Base-by-base conservation (phyloP, 1,140 invertebrate genomes). In the Cataglyphis hispanica region DNA sequence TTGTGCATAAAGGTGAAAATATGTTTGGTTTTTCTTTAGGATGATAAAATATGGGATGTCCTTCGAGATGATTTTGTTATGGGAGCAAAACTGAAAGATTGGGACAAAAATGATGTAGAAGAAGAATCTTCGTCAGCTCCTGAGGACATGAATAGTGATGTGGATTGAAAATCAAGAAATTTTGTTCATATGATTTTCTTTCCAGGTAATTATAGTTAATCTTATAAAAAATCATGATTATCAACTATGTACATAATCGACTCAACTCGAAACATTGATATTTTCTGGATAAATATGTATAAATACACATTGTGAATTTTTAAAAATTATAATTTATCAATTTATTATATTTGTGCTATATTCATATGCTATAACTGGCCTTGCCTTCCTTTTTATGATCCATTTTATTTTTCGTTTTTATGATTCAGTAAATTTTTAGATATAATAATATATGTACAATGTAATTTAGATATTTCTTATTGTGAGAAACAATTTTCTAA, bases 61-160 rank as follows among this genome's bases (percentile, higher is more conserved):
- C 96, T 96, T 89, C 96, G 97, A 75, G 98, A 98, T 91, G 98
- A 98, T 93, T 99, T 98, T 92, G 98, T 98, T 96, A 97, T 98
- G 96, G 97, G 97, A 90, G 97, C 98, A 31, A 98, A 97, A 94
- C 96, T 98, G 95, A 98, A 98, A 95, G 98, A 99, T 94, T 99
- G 98, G 98, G 97, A 98, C 93, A 98, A 98, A 94, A 96, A 98
- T 91, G 91, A 96, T 81, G 91, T 93, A 27, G 93, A 95, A 78
- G 93, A 94, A 16, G 93, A 94, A 5, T 84, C 91, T 66, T 92
- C 91, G 25, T 92, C 93, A n/a, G 87, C 87, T 11, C 72, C 88
- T 13, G 93, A 94, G 87, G 92, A 92, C 58, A 89, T 93, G 74
- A 91, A 93, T 56, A 92, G 90, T 34, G 91, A 93, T 64, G 22